phyloP scores from a whole-genome alignment of 2,888 invertebrate genomes.

The Epinotia bilunana region DNA sequence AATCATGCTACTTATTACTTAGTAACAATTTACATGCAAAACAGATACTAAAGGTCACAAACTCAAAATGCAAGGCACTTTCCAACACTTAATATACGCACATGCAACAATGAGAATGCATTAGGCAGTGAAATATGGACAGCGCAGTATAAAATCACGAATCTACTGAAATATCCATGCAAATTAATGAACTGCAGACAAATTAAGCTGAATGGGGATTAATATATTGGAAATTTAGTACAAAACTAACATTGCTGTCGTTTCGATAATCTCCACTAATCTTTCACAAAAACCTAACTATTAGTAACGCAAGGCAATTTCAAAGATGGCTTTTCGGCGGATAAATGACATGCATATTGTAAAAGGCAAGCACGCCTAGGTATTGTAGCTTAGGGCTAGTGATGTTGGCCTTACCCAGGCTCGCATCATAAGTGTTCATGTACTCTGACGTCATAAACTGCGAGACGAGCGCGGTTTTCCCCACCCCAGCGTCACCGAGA shows the following conservation, averaged over 20 bases:
- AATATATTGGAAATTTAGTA: neutral
- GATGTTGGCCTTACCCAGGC: constrained; percentile 87
- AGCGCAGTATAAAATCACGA: neutral
- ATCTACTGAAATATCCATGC: neutral
- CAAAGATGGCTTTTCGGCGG: no score
- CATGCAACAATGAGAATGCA: neutral
- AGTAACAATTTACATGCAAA: neutral
- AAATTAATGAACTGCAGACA: neutral
- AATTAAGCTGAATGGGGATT: neutral
- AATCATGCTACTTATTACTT: no score
- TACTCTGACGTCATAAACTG: constrained; percentile 98
- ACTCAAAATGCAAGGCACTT: no score
- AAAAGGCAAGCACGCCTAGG: neutral
- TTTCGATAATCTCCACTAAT: neutral
- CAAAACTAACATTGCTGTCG: no score
- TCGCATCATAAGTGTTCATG: constrained; percentile 97
- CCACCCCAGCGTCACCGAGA: constrained; percentile 93
- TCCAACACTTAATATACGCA: neutral
- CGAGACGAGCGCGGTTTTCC: constrained; percentile 95
- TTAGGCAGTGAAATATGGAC: neutral
- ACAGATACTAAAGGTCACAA: neutral
- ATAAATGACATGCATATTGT: neutral
- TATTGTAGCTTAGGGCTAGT: neutral
- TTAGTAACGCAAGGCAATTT: no score
- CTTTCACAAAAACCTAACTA: neutral